Evolutionary conservation across 2,797 vertebrate species (phyloP).

Genomic region (Paguma larvata): DNA sequence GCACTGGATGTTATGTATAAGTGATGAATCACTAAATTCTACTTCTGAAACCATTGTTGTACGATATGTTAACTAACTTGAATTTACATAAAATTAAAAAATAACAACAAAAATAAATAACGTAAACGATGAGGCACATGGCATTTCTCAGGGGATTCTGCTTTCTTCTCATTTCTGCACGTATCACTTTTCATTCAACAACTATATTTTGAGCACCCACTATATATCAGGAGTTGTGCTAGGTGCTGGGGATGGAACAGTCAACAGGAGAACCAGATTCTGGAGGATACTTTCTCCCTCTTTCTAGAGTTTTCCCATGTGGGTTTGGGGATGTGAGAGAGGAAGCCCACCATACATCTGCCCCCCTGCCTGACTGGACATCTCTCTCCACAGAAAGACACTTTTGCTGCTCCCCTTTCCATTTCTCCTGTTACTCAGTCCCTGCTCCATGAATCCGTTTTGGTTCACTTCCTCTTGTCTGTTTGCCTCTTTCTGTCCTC

Average conservation of each 20-base stretch:
- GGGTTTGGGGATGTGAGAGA: neutral
- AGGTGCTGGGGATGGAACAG: neutral
- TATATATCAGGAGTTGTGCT: neutral
- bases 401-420: neutral
- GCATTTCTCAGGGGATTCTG: neutral
- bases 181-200: neutral
- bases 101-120: too few relatives aligned
- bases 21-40: too few relatives aligned
- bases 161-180: neutral
- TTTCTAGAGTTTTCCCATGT: neutral
- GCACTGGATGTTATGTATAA: too few relatives aligned
- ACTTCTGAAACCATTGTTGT: too few relatives aligned
- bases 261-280: neutral
- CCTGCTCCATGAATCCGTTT: neutral
- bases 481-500: neutral
- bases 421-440: neutral
- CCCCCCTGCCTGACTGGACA: accelerated
- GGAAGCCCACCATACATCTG: neutral
- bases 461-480: neutral
- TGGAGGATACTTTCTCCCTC: neutral
- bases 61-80: too few relatives aligned
- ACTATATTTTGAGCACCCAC: too few relatives aligned
- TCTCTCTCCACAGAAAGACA: neutral
- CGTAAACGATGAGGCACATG: too few relatives aligned
- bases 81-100: too few relatives aligned